These are phyloP conservation scores for Drosophila watanabei DNA, from an alignment of 1,140 invertebrate genomes.

Conservation along the genomic window DNA sequence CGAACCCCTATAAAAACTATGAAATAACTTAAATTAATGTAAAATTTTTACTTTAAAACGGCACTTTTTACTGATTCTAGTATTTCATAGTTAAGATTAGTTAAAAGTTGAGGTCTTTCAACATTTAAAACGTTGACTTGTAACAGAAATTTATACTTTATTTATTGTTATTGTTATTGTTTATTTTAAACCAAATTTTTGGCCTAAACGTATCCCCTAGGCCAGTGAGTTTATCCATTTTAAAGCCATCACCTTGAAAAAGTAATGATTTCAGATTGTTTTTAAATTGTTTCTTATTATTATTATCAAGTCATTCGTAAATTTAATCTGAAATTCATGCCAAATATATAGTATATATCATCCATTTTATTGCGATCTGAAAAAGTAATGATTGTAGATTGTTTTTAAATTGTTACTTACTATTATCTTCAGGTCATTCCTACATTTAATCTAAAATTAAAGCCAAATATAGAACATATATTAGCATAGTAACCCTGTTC, in stretches of 20 bases:
- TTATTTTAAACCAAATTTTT: background rate
- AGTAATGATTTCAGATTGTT: background rate
- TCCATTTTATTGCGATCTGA: background rate
- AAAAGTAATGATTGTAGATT: background rate
- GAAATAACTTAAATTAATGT: background rate
- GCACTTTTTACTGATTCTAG: background rate
- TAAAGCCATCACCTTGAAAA: background rate
- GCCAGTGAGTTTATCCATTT: background rate
- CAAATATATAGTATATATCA: background rate
- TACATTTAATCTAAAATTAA: background rate
- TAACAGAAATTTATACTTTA: too few species aligned
- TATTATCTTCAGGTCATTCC: too few species aligned
- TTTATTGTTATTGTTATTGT: too few species aligned
- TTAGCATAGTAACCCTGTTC: too few species aligned
- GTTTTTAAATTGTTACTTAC: background rate
- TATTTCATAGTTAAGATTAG: background rate
- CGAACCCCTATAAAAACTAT: background rate
- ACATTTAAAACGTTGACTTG: background rate
- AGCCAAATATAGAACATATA: background rate
- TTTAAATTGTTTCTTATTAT: background rate
- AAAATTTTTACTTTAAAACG: background rate
- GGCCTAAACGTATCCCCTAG: slow-evolving; percentile 3
- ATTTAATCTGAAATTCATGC: background rate
- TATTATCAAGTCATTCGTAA: too few species aligned
- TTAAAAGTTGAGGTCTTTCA: background rate